Conservation (phyloP, 2,888 invertebrate species). For the Rapana venosa region DNA sequence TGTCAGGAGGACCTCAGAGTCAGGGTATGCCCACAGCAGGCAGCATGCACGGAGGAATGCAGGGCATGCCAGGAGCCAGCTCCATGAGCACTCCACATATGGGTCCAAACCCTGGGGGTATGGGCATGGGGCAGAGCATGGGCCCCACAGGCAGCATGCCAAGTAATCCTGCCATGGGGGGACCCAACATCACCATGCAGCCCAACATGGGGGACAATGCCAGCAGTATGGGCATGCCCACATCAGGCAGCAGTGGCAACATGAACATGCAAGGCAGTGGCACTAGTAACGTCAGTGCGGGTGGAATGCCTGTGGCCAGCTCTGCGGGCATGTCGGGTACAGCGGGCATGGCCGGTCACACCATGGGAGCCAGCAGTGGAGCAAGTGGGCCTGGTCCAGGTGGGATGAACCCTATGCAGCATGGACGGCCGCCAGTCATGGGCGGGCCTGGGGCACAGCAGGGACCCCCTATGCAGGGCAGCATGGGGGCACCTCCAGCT, state of each 20-base stretch:
- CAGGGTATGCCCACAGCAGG: slow-evolving; percentile 53
- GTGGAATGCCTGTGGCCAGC: slow-evolving; percentile 39
- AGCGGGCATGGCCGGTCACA: slow-evolving; percentile 37
- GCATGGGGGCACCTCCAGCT: slow-evolving; percentile 48
- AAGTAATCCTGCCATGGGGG: slow-evolving; percentile 52
- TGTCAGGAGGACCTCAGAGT: slow-evolving; percentile 50
- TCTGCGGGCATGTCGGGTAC: slow-evolving; percentile 45
- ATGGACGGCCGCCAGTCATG: slow-evolving; percentile 35
- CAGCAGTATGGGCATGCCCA: slow-evolving; percentile 22
- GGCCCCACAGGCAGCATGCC: slow-evolving; percentile 45
- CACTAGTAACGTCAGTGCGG: background rate
- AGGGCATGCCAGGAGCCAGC: slow-evolving; percentile 52
- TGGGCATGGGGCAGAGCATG: slow-evolving; percentile 51
- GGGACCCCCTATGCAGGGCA: slow-evolving; percentile 34
- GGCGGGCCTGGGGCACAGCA: slow-evolving; percentile 16
- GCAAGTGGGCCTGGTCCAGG: slow-evolving; percentile 18
- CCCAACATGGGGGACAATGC: slow-evolving; percentile 55
- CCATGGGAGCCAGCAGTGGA: slow-evolving; percentile 24
- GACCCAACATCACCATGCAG: slow-evolving; percentile 62
- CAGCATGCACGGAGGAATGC: slow-evolving; percentile 52
- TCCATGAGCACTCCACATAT: slow-evolving; percentile 46
- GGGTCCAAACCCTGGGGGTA: slow-evolving; percentile 33
- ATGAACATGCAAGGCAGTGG: slow-evolving; percentile 25
- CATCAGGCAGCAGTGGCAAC: slow-evolving; percentile 45
- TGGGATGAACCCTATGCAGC: slow-evolving; percentile 41